Percentiles rank a stretch among this genome's conserved stretches.
Evolutionary conservation across 2,797 vertebrate genomes (phyloP).

Genomic region (Ciconia nigra): DNA sequence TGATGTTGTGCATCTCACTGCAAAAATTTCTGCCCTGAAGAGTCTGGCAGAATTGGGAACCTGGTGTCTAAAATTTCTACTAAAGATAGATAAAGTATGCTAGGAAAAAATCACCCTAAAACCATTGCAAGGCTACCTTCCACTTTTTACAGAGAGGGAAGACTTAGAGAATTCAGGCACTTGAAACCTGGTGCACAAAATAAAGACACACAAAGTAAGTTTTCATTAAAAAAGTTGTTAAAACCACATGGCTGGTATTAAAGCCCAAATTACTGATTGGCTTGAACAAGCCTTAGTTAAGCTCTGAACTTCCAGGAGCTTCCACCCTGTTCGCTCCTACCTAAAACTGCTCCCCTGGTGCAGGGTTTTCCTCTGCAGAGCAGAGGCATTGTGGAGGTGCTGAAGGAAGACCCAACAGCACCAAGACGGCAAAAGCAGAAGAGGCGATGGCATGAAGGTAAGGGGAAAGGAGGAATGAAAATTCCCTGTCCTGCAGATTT

Average conservation of each 20-base stretch:
- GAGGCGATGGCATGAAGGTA: background rate
- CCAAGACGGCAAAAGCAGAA: background rate
- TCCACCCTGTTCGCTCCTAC: background rate
- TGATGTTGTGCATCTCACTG: background rate
- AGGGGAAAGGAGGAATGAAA: background rate
- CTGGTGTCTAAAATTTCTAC: background rate
- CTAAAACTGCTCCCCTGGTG: background rate
- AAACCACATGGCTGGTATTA: background rate
- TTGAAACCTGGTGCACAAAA: background rate
- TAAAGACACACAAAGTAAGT: background rate
- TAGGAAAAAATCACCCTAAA: background rate
- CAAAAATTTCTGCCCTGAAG: background rate
- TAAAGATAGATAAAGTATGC: background rate
- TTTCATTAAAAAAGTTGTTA: background rate
- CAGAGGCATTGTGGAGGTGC: background rate
- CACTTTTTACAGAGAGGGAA: background rate
- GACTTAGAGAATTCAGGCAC: background rate
- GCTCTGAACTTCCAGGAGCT: background rate
- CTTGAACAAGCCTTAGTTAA: background rate
- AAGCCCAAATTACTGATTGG: background rate
- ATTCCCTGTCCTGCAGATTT: background rate
- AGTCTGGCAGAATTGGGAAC: background rate
- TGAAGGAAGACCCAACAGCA: background rate
- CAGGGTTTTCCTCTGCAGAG: background rate
- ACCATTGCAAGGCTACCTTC: background rate